Evolutionary conservation across 2,113 vertebrate genomes (phyloP), one percentile per base, ranked within the genome.

Genomic region (Tachuris rubrigastra): DNA sequence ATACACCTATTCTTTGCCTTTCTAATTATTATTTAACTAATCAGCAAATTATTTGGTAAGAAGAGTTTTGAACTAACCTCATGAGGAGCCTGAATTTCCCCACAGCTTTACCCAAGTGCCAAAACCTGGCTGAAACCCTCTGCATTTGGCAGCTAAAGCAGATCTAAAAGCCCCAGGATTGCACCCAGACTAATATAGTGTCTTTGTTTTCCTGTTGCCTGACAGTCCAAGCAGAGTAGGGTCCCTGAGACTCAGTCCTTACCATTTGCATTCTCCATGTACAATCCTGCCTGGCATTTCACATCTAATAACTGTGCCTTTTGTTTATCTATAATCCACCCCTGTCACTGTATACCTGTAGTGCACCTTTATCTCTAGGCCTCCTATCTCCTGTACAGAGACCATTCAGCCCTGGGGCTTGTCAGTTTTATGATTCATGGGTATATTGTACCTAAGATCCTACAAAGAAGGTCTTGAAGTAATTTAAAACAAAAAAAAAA

Each of bases 401-500:
- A 88, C 90, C 95, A 90, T 46, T 95, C 96, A 94, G 96, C 97
- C 97, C 95, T 90, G 87, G 91, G 94, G 97, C 97, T 97, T 98
- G 98, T 97, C 97, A 97, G 49, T 96, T 97, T 98, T 98, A 97
- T 98, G 98, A 98, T 98, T 97, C 96, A 97, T 97, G 96, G 96
- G 50, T 95, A 96, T 98, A 98, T 97, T 98, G 97, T 97, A 96
- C 96, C 92, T 87, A 96, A 95, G 89, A 83, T 97, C 93, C 96
- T 93, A 80, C 96, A 97, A 97, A 97, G 87, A 97, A 97, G 75
- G 96, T 96, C 97, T 97, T 98, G 87, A 96, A 98, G 88, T 97
- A 97, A 98, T 97, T 98, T 97, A 30, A 75, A 78, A 67, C 82
- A 69, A 35, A 35, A 62, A 46, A 31, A 24, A 60, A 74, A 4